Evolutionary conservation across 2,797 vertebrate genomes (phyloP), one percentile per base, ranked within the genome.

Genomic region (Erithacus rubecula): DNA sequence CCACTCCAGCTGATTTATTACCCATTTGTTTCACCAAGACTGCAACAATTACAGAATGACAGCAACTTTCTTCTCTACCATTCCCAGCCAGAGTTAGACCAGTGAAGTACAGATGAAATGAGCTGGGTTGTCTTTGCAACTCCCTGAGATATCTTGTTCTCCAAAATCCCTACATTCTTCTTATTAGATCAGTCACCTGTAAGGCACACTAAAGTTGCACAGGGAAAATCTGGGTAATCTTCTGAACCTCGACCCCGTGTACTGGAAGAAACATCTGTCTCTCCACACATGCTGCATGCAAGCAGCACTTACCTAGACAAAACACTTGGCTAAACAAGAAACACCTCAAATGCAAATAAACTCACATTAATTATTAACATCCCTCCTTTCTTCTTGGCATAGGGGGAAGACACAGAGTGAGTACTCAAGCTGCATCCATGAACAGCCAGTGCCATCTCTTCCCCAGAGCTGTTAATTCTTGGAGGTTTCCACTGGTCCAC

Each of bases 61-160:
- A 95, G 78, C 36, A 80, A 70, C 41, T 60, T 77, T 78, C 46
- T 46, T 81, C 86, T 90, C 90, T 82, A 55, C 41, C 27, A 64
- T 36, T 47, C 41, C 19, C 59, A 79, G 47, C 4, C 71, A 89
- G 16, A 76, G 39, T 72, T 47, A 87, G 41, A 74, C 37, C 46
- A 69, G 41, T 39, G 36, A 94, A 60, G n/a, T 6, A 78, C 20
- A 92, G 75, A 77, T 36, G 30, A 78, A 85, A 85, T 1, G 21
- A 77, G 15, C 34, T 70, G 39, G 15, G 29, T 11, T 70, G 21
- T 70, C 87, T 93, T 24, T 70, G 39, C 2, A 0, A 59, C 71
- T 83, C 52, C 41, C 20, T 39, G 74, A 91, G 10, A 23, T 49
- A 70, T 60, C 71, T 36, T 89, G 75, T 20, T 87, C 49, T 77